Percentiles rank a stretch among this genome's conserved stretches.
phyloP scores from a whole-genome alignment of 2,113 vertebrate genomes.

The Brienomyrus longianalis region DNA sequence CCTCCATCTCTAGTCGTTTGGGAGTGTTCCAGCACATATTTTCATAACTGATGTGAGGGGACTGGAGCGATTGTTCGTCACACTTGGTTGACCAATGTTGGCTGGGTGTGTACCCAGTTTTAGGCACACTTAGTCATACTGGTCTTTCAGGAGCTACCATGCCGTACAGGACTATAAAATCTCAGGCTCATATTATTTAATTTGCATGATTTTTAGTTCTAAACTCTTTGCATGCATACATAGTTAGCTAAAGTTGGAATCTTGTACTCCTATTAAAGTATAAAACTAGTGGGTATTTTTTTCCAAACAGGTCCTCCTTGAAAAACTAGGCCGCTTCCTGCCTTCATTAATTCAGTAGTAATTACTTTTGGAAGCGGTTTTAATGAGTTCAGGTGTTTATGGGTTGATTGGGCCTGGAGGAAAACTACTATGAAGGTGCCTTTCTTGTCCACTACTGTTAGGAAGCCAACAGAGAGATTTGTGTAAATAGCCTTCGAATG shows the following conservation, averaged over 20 bases:
- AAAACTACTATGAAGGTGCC: not conserved
- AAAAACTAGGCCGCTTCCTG: not conserved
- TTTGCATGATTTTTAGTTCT: not conserved
- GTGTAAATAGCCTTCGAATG: slow-evolving; percentile 13
- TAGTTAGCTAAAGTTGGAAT: not conserved
- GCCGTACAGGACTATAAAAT: not conserved
- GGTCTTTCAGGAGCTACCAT: not conserved
- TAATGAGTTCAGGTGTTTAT: not conserved
- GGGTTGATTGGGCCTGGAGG: not conserved
- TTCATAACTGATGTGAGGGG: not conserved
- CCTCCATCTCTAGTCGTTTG: not conserved
- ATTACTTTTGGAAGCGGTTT: not conserved
- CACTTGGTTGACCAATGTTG: not conserved
- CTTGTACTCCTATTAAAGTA: not conserved
- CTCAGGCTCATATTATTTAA: not conserved
- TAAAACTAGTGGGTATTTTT: not conserved
- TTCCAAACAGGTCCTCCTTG: not conserved
- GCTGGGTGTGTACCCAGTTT: not conserved
- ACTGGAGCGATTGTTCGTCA: not conserved
- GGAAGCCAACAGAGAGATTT: slow-evolving; percentile 11
- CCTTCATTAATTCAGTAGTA: slow-evolving; percentile 3
- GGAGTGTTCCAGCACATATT: not conserved
- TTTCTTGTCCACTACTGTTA: not conserved
- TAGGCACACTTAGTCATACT: not conserved
- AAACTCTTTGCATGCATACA: not conserved